These are phyloP conservation scores for Acrocyrtus sp. DNA, from an alignment of 2,888 invertebrate species.

Conservation along the genomic window DNA sequence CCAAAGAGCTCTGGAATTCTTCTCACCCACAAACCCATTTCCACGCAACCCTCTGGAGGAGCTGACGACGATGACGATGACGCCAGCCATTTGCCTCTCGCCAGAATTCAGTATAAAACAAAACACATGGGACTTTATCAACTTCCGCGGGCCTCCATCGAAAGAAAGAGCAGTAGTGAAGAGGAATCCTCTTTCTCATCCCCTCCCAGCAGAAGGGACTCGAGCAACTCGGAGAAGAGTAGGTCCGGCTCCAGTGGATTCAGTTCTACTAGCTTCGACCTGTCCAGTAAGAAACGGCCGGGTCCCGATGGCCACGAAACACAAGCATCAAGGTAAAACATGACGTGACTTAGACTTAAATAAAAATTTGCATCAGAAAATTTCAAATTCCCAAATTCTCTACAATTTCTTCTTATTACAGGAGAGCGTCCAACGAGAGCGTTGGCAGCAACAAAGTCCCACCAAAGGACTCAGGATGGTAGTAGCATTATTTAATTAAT, in stretches of 20 bases:
- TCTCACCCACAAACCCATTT: constrained; percentile 28
- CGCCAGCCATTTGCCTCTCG: constrained; percentile 52
- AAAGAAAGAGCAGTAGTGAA: constrained; percentile 53
- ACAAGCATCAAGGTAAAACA: constrained; percentile 45
- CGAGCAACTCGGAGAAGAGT: constrained; percentile 55
- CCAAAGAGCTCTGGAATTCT: constrained; percentile 31
- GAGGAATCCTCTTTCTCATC: constrained; percentile 41
- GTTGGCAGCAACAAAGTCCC: constrained; percentile 32
- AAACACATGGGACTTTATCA: constrained; percentile 52
- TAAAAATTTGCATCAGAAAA: no score
- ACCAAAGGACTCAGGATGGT: constrained; percentile 47
- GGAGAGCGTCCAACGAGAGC: constrained; percentile 55
- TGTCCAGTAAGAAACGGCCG: constrained; percentile 51
- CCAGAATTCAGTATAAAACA: constrained; percentile 56
- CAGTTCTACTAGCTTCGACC: constrained; percentile 53
- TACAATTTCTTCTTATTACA: constrained; percentile 7
- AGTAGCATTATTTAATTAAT: constrained; percentile 12
- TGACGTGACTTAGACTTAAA: background rate
- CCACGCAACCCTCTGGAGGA: constrained; percentile 38
- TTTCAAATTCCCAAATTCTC: no score
- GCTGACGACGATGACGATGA: constrained; percentile 36
- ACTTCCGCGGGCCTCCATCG: constrained; percentile 56
- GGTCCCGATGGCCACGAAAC: constrained; percentile 59
- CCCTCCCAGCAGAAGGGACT: constrained; percentile 51
- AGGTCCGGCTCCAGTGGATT: constrained; percentile 50